A percentile compares a stretch with the other conserved stretches of the same genome.
Evolutionary conservation across 2,888 invertebrate genomes (phyloP).

Genomic region (Asteroscopus sphinx): DNA sequence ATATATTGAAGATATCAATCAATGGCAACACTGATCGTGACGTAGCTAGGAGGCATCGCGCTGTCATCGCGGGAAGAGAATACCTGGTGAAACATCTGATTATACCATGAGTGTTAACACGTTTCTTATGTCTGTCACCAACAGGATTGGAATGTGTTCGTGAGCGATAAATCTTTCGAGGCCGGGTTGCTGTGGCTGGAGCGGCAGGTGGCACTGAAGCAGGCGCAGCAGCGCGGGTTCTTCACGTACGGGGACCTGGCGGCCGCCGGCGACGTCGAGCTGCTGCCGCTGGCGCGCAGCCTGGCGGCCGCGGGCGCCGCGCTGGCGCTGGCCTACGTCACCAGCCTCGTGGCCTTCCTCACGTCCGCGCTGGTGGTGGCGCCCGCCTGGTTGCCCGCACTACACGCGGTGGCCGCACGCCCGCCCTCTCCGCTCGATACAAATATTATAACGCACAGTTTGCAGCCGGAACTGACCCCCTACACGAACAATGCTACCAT

Average conservation of each 20-base stretch:
- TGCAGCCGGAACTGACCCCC: slow-evolving; percentile 40
- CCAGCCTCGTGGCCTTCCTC: slow-evolving; percentile 63
- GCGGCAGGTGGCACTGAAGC: slow-evolving; percentile 92
- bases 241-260: slow-evolving; percentile 95
- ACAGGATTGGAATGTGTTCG: slow-evolving; percentile 96
- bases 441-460: slow-evolving; percentile 54
- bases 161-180: slow-evolving; percentile 94
- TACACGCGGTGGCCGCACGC: slow-evolving; percentile 48
- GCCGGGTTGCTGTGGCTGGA: slow-evolving; percentile 92
- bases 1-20: too few relatives aligned
- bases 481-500: slow-evolving; percentile 59
- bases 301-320: slow-evolving; percentile 55
- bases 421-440: slow-evolving; percentile 37
- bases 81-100: too few relatives aligned
- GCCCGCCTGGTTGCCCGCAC: slow-evolving; percentile 55
- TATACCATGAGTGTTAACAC: too few relatives aligned
- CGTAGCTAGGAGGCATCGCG: too few relatives aligned
- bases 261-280: slow-evolving; percentile 85
- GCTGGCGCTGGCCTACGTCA: slow-evolving; percentile 58
- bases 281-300: slow-evolving; percentile 67
- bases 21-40: too few relatives aligned
- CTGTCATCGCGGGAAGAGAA: too few relatives aligned
- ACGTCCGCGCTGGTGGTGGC: slow-evolving; percentile 66
- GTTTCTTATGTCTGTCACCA: not conserved
- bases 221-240: slow-evolving; percentile 94